Percentiles rank a stretch among this genome's conserved stretches.
Conservation (phyloP, 2,113 vertebrate species). For the Seriola quinqueradiata region DNA sequence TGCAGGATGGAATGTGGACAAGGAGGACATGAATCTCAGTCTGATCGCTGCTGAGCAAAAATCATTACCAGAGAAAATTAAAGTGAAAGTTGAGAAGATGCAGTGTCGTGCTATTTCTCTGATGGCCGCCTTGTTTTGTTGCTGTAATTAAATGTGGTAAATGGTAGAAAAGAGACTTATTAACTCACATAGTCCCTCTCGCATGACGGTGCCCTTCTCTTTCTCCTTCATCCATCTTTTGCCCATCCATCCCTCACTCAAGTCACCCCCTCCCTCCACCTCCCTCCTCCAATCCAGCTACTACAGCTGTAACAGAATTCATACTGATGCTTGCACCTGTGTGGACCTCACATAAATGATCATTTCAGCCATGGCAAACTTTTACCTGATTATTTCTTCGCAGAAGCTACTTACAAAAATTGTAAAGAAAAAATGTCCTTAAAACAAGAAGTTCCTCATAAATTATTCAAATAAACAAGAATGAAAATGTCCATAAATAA, state of each 20-base stretch:
- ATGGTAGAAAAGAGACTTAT: not conserved
- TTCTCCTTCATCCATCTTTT: not conserved
- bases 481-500: too few species aligned
- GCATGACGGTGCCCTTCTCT: not conserved
- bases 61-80: constrained; percentile 6
- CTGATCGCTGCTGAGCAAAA: constrained; percentile 6
- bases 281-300: too few species aligned
- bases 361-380: not conserved
- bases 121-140: constrained; percentile 17
- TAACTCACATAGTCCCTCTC: not conserved
- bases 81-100: constrained; percentile 2
- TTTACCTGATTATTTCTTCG: not conserved
- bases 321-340: not conserved
- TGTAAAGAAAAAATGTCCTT: too few species aligned
- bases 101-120: not conserved
- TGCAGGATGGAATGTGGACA: not conserved
- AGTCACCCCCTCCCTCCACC: not conserved
- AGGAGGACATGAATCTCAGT: not conserved
- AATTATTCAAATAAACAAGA: too few species aligned
- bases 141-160: constrained; percentile 23
- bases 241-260: not conserved
- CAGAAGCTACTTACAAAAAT: too few species aligned
- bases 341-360: not conserved
- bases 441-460: too few species aligned
- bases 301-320: not conserved